Evolutionary conservation across 1,140 invertebrate genomes (phyloP), one percentile per base, ranked within the genome.

Genomic region (Diploscapter pachys): DNA sequence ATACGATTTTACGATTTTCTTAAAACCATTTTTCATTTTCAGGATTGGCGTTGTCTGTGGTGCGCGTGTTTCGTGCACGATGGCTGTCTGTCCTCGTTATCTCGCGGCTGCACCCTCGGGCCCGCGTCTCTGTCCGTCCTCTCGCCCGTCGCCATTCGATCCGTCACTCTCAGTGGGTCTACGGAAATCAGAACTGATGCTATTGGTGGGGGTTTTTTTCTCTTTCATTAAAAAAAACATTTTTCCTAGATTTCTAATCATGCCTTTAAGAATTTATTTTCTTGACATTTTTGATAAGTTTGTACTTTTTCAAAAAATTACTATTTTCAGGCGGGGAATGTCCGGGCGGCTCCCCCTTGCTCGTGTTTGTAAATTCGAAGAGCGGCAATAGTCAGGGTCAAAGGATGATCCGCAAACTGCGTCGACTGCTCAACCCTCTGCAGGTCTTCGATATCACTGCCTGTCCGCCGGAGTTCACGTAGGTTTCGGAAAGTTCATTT

Each of bases 351-450:
- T 92, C 91, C 75, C 94, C 95, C 54, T 90, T 97, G 63, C 89
- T 97, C 72, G 94, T 97, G 61, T 96, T 96, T 86, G 94, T 97
- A 78, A 98, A 98, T 88, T 96, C 94, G 64, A 95, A 96, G 88
- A 95, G 93, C 73, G 95, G 95, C 80, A 95, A 97, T 89, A 96
- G 96, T 88, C 93, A 95, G 86, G 88, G 95, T 93, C 75, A 96
- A n/a, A 95, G 95, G 87, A 96, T 98, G 88, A 89, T 98, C 61
- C 71, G 94, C 73, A 90, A 94, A 75, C 96, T 98, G 87, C 96
- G 95, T 85, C 95, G 97, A 86, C 89, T 97, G 63, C 88, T 97
- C 54, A 98, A 98, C 89, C 95, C 95, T 8, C 94, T 94, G 73
- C 95, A 98, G 89, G 94, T 98, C 57, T 98, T 97, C 88, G 95